Evolutionary conservation across 1,140 invertebrate species (phyloP).

Genomic region (Pollicipes pollicipes): DNA sequence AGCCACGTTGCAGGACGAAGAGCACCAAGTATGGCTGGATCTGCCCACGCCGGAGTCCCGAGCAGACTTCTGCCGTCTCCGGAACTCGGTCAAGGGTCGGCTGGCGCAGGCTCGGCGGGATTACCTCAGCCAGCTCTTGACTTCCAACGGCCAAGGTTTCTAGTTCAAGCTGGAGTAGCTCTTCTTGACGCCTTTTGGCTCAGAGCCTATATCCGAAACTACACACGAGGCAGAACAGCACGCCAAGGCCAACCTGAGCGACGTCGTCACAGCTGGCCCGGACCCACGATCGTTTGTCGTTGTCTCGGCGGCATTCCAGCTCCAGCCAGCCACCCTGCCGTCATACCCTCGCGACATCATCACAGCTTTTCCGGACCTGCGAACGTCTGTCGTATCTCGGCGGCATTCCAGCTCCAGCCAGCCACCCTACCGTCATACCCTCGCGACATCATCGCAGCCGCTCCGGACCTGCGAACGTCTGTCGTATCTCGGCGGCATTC

Average conservation of each 20-base stretch:
- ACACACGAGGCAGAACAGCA: not conserved
- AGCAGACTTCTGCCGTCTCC: not conserved
- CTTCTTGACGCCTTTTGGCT: not conserved
- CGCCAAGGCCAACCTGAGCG: not conserved
- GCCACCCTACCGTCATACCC: not conserved
- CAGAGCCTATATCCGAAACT: not conserved
- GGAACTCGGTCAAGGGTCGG: not conserved
- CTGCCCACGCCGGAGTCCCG: not conserved
- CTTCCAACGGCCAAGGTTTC: not conserved
- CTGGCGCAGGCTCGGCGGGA: not conserved
- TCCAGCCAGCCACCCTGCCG: not conserved
- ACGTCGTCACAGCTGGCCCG: not conserved
- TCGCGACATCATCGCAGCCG: not conserved
- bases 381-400: not conserved
- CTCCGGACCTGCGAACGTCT: no score
- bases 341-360: not conserved
- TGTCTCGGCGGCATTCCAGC: not conserved
- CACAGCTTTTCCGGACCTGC: no score
- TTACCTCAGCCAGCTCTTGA: not conserved
- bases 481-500: not conserved
- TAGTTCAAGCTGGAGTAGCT: not conserved
- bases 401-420: not conserved
- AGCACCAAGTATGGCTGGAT: not conserved
- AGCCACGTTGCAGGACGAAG: no score
- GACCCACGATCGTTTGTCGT: not conserved